Evolutionary conservation across 2,113 vertebrate species (phyloP), one percentile per base, ranked within the genome.

Genomic region (Paramisgurnus dabryanus): DNA sequence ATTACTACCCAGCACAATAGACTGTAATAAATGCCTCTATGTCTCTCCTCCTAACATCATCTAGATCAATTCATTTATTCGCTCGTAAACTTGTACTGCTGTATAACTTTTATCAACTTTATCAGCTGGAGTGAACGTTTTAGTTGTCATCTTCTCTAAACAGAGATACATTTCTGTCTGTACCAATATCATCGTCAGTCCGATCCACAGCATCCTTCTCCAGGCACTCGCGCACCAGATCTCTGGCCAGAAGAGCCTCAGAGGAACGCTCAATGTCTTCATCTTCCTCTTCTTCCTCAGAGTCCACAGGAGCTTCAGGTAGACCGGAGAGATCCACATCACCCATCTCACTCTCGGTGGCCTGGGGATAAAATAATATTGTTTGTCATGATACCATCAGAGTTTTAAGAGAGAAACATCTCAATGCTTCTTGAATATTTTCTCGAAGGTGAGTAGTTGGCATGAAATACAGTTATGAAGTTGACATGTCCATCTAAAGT

Each of bases 241-340:
- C 97, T 82, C 96, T 89, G 3, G 94, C 95, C 7, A 96, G 88
- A 34, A 98, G 90, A 0, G 95, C 91, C 88, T 97, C 95, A 0
- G 95, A 94, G 58, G 96, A 94, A 87, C 95, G 91, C 86, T 99
- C 97, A 84, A 98, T 93, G 57, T 98, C 97, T 89, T 98, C 97
- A 70, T 99, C 97, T 82, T 99, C 97, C 60, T 98, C 97, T 64
- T 99, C 97, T 90, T 98, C 97, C 85, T 99, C 97, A 43, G 96
- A 97, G 92, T 99, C 97, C 72, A 99, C 97, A 13, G 96, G 92
- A 63, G 96, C 95, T 91, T 98, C 97, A 0, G 96, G 96, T 58
- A 98, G 96, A 27, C 97, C 96, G 0, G 97, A 97, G 83, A 99
- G 93, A 92, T 98, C 97, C 75, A 98, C 95, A 73, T 99, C 97